Percentiles rank a stretch among this genome's conserved stretches.
phyloP scores from a whole-genome alignment of 2,113 vertebrate genomes.

The Chauna torquata region DNA sequence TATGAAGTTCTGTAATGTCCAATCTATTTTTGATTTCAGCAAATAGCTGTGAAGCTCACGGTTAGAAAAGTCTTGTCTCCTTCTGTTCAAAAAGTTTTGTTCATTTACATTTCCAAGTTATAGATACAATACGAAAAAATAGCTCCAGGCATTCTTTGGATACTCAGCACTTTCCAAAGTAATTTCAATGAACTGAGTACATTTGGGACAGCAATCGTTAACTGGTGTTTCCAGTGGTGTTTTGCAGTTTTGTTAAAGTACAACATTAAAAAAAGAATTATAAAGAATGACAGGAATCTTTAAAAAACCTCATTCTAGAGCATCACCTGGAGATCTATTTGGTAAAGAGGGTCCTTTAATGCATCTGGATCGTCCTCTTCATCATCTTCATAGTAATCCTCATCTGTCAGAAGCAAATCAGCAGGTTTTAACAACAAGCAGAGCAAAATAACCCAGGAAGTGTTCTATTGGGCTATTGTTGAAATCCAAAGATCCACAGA shows the following conservation, averaged over 20 bases:
- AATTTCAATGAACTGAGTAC: not conserved
- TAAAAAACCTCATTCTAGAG: not conserved
- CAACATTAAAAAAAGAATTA: not conserved
- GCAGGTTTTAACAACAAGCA: not conserved
- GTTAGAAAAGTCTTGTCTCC: not conserved
- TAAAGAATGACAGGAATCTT: not conserved
- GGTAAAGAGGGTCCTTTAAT: slow-evolving; percentile 96
- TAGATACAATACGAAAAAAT: not conserved
- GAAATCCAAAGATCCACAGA: not conserved
- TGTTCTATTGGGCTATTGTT: not conserved
- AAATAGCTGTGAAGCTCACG: not conserved
- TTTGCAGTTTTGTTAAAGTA: not conserved
- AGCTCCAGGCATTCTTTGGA: not conserved
- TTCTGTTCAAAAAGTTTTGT: not conserved
- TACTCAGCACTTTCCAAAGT: not conserved
- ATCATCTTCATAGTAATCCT: slow-evolving; percentile 98
- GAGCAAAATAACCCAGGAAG: not conserved
- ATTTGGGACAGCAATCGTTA: not conserved
- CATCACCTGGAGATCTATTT: slow-evolving; percentile 91
- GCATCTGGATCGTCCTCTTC: slow-evolving; percentile 97
- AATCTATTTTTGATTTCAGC: not conserved
- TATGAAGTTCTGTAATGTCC: not conserved
- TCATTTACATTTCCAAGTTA: not conserved
- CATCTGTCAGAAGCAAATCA: slow-evolving; percentile 81
- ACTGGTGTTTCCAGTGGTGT: not conserved